Percentiles rank a stretch among this genome's conserved stretches.
phyloP scores from a whole-genome alignment of 35 echinoderm and acorn worm species.

The Patiria miniata region DNA sequence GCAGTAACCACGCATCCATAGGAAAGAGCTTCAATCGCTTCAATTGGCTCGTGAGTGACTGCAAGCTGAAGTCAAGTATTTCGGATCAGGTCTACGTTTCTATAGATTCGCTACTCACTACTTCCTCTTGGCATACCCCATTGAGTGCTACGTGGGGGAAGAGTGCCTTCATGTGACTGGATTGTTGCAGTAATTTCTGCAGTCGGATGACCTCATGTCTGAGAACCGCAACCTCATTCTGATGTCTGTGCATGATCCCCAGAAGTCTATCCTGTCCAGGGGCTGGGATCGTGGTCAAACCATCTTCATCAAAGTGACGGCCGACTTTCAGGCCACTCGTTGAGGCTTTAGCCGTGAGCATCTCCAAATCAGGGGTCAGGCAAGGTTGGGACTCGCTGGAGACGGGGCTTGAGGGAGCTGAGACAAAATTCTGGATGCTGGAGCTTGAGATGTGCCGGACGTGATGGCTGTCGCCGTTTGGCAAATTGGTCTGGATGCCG shows the following conservation, averaged over 20 bases:
- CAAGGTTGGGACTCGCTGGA: constrained; percentile 28
- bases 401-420: constrained; percentile 47
- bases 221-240: constrained; percentile 50
- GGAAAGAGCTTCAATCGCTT: no score
- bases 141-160: not conserved
- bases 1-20: no score
- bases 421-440: constrained; percentile 46
- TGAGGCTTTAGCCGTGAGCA: not conserved
- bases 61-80: no score
- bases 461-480: not conserved
- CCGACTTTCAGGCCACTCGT: constrained; percentile 64
- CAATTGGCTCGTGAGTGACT: no score
- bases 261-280: constrained; percentile 59
- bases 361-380: not conserved
- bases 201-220: constrained; percentile 26
- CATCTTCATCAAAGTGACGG: constrained; percentile 78
- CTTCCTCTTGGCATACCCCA: constrained; percentile 17
- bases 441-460: constrained; percentile 9
- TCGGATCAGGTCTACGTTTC: no score
- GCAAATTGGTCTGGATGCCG: not conserved
- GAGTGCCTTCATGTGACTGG: not conserved
- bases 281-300: constrained; percentile 60
- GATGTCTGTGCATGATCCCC: constrained; percentile 50
- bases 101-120: not conserved
- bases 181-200: not conserved